Percentiles rank a stretch among this genome's conserved stretches.
Conservation (phyloP, 37 sponge, comb jelly and placozoan genomes). For the Chondrilla cf. caribensis region DNA sequence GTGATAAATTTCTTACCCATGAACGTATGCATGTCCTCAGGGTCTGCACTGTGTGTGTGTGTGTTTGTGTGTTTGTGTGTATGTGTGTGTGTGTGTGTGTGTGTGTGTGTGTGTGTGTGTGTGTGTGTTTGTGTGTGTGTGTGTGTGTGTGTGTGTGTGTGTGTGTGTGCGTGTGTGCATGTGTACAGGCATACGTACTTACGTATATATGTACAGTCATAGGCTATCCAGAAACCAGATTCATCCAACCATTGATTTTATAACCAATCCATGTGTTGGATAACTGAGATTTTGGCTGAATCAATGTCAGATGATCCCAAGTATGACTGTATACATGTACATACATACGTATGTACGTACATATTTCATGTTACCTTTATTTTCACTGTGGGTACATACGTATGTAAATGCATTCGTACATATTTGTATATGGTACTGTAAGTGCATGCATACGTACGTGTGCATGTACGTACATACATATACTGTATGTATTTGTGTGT, state of each 20-base stretch:
- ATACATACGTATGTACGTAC: no score
- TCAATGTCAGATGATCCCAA: no score
- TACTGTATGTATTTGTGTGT: no score
- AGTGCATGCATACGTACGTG: no score
- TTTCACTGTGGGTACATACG: no score
- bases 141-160: background rate
- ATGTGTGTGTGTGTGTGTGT: constrained; percentile 24
- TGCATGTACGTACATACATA: no score
- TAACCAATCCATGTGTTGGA: no score
- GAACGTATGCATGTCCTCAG: background rate
- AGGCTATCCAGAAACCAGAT: background rate
- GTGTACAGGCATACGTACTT: background rate
- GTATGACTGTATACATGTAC: no score
- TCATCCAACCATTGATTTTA: background rate
- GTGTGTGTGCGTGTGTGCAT: constrained; percentile 9
- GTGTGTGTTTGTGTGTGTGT: constrained; percentile 17
- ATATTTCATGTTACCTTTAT: no score
- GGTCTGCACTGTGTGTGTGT: background rate
- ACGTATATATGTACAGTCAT: background rate
- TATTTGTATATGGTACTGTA: no score
- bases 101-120: constrained; percentile 45
- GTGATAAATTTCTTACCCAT: background rate
- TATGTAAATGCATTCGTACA: no score
- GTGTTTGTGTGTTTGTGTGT: constrained; percentile 2
- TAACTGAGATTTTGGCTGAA: no score